A percentile compares a stretch with the other conserved stretches of the same genome.
These are phyloP conservation scores for Cremastinae sp. DNA, from an alignment of 2,888 invertebrate genomes.

Conservation along the genomic window DNA sequence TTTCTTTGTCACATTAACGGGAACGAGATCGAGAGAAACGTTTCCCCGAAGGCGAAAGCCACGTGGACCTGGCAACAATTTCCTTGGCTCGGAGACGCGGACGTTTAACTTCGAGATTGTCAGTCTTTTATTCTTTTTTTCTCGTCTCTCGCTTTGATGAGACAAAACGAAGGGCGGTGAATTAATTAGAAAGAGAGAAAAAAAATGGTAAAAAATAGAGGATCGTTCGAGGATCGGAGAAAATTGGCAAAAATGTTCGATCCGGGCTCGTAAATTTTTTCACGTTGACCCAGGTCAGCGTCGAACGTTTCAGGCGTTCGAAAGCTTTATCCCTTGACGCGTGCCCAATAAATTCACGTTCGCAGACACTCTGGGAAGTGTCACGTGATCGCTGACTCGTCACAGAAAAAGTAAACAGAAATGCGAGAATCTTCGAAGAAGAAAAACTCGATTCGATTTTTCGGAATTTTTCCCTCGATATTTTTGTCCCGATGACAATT, in stretches of 20 bases:
- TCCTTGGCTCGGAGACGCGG: constrained; percentile 45
- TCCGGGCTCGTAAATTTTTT: not conserved
- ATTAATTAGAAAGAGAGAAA: no score
- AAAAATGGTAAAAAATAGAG: not conserved
- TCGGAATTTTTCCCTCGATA: constrained; percentile 30
- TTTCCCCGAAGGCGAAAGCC: constrained; percentile 21
- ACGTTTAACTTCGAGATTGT: constrained; percentile 9
- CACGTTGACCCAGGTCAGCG: constrained; percentile 53
- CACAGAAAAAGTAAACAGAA: constrained; percentile 19
- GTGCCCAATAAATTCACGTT: constrained; percentile 28
- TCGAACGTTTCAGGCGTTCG: constrained; percentile 26
- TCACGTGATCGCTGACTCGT: constrained; percentile 15
- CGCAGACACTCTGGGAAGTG: constrained; percentile 6
- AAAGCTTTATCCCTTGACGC: constrained; percentile 35
- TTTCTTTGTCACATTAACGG: constrained; percentile 9
- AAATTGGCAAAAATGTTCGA: constrained; percentile 11
- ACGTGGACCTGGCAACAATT: constrained; percentile 58
- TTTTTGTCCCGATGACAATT: not conserved
- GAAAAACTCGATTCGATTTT: constrained; percentile 7
- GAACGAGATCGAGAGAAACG: constrained; percentile 11
- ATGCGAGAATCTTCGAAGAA: not conserved
- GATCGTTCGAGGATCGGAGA: not conserved
- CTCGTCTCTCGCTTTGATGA: not conserved
- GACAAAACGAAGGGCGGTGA: not conserved
- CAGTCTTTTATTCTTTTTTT: constrained; percentile 2